Evolutionary conservation across 1,140 invertebrate species (phyloP), one percentile per base, ranked within the genome.

Genomic region (Tetramorium parvispinum): DNA sequence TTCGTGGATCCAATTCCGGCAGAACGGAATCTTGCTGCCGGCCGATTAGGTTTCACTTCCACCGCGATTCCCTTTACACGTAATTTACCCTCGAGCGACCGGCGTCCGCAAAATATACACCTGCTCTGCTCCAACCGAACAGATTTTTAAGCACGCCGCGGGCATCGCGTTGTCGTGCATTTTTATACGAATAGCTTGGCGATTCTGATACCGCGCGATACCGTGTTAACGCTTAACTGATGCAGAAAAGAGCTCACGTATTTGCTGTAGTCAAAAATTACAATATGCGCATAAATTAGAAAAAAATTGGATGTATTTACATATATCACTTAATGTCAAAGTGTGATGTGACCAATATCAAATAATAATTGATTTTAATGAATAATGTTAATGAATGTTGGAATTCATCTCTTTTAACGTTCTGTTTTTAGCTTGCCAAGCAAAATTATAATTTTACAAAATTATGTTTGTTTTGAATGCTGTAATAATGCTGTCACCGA

Each of bases 31-130:
- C 85, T 87, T 75, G 59, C 85, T 83, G 88, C 77, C 85, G 85
- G 85, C 89, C 87, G 88, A 89, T 89, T 89, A 85, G 88, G 76
- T 89, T 83, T 89, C 87, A 86, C 85, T 87, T 78, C 87, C 79
- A 75, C 81, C 73, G 40, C 87, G 88, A 89, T 89, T 89, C 87
- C 73, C 87, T 88, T 85, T 88, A 87, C 87, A 61, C 57, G 87
- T 88, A 88, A 89, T 89, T 90, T 85, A 76, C 75, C 75, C 68
- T 8, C 75, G 87, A 65, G 75, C 83, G 59, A 66, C 43, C 68
- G 68, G 53, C 53, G 37, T 75, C 68, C 79, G 68, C 55, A 75
- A 83, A 83, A 83, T 83, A 83, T 83, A 83, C 79, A 75, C 68
- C 68, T 82, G 66, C 68, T 75, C 24, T 61, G 53, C 40, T 75